These are phyloP conservation scores for Papio anubis DNA, from an alignment of 2,113 vertebrate genomes.

Conservation along the genomic window DNA sequence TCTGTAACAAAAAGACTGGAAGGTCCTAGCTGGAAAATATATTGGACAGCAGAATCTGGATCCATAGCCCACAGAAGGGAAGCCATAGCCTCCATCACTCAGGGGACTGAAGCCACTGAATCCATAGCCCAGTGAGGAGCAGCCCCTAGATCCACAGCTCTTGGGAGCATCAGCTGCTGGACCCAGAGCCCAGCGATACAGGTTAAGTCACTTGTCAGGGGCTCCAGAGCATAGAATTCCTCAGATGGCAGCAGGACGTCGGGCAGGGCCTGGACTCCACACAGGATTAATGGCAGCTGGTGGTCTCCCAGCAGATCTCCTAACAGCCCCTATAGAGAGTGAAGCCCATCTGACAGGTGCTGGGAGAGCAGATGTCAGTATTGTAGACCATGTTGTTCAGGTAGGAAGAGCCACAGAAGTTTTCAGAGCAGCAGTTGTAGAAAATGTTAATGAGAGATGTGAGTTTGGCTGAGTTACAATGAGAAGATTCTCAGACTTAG, in stretches of 20 bases:
- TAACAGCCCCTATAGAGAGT: neutral
- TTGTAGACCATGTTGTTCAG: neutral
- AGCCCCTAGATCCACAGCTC: neutral
- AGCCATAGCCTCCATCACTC: too few species aligned
- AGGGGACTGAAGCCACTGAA: too few species aligned
- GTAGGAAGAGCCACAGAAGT: neutral
- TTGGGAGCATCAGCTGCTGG: neutral
- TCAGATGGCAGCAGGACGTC: neutral
- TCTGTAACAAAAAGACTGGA: too few species aligned
- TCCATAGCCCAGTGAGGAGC: too few species aligned
- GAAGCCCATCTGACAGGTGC: rapidly evolving
- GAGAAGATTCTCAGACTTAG: neutral
- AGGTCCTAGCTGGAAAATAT: too few species aligned
- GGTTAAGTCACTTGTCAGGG: neutral
- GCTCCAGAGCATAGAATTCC: neutral
- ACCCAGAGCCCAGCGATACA: neutral
- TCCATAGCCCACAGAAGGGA: too few species aligned
- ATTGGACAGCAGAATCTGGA: too few species aligned
- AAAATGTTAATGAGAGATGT: neutral
- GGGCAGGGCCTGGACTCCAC: neutral
- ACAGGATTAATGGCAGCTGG: neutral
- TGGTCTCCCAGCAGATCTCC: neutral
- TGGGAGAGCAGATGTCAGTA: neutral
- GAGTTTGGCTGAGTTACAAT: neutral
- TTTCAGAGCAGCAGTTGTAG: neutral